A percentile compares a stretch with the other conserved stretches of the same genome.
Evolutionary conservation across 2,888 invertebrate species (phyloP).

Genomic region (Agonopterix subpropinquella): DNA sequence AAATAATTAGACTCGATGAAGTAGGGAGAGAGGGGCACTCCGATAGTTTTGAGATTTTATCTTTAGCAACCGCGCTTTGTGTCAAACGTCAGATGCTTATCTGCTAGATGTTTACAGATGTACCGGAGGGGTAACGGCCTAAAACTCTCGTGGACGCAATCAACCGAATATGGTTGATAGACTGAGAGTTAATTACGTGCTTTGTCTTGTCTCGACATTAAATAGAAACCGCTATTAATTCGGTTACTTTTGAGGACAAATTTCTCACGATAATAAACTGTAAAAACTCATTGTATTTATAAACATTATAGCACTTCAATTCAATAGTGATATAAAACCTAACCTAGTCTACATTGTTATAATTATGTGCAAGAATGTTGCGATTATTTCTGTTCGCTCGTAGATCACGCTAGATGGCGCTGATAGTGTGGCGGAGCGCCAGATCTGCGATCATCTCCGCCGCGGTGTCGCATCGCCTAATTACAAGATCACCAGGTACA

Average conservation of each 20-base stretch:
- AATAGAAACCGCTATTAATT: neutral
- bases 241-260: too few relatives aligned
- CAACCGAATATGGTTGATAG: constrained; percentile 57
- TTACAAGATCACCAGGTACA: constrained; percentile 41
- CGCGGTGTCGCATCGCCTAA: constrained; percentile 49
- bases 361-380: too few relatives aligned
- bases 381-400: constrained; percentile 40
- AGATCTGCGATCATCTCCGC: constrained; percentile 54
- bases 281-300: too few relatives aligned
- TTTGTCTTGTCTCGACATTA: constrained; percentile 28
- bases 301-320: too few relatives aligned
- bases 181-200: constrained; percentile 59
- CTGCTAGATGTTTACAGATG: constrained; percentile 73
- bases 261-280: too few relatives aligned
- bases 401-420: constrained; percentile 68
- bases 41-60: constrained; percentile 69
- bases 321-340: too few relatives aligned
- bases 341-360: too few relatives aligned
- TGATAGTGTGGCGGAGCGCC: constrained; percentile 63
- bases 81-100: constrained; percentile 74
- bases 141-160: constrained; percentile 53
- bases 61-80: constrained; percentile 71
- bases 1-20: constrained; percentile 71
- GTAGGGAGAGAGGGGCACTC: constrained; percentile 33
- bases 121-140: constrained; percentile 67